Evolutionary conservation across 2,113 vertebrate species (phyloP).

Genomic region (Cnemophilus loriae): DNA sequence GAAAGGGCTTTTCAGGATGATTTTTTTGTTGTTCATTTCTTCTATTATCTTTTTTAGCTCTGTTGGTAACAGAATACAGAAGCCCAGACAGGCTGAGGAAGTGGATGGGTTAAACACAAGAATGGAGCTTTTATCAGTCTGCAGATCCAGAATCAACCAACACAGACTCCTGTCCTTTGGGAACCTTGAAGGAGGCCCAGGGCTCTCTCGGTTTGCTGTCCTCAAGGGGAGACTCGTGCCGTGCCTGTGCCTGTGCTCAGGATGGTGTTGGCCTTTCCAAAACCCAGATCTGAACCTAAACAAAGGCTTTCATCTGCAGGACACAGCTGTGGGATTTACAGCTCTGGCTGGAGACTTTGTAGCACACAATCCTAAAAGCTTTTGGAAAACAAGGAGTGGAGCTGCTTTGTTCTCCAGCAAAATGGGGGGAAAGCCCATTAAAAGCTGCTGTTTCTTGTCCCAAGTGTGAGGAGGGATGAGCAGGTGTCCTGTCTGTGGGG

Average conservation of each 20-base stretch:
- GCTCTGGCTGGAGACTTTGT: neutral
- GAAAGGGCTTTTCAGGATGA: neutral
- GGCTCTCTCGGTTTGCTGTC: rapidly evolving
- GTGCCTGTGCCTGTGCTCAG: neutral
- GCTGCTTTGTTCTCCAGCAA: neutral
- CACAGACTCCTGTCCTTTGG: neutral
- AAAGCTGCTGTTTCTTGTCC: neutral
- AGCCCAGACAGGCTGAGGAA: neutral
- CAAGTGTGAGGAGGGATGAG: rapidly evolving
- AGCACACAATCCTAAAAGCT: neutral
- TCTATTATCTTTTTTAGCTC: neutral
- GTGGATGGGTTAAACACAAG: neutral
- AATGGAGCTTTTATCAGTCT: neutral
- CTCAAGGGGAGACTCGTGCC: neutral
- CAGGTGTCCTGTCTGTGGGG: rapidly evolving
- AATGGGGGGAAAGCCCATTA: neutral
- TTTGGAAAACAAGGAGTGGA: neutral
- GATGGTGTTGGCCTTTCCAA: neutral
- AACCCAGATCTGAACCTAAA: neutral
- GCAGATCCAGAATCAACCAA: neutral
- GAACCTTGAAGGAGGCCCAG: neutral
- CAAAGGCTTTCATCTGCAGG: neutral
- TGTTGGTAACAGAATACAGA: neutral
- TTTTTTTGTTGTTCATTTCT: neutral
- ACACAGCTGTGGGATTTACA: neutral